A percentile compares a stretch with the other conserved stretches of the same genome.
Evolutionary conservation across 2,113 vertebrate genomes (phyloP).

Genomic region (Tachysurus vachellii): DNA sequence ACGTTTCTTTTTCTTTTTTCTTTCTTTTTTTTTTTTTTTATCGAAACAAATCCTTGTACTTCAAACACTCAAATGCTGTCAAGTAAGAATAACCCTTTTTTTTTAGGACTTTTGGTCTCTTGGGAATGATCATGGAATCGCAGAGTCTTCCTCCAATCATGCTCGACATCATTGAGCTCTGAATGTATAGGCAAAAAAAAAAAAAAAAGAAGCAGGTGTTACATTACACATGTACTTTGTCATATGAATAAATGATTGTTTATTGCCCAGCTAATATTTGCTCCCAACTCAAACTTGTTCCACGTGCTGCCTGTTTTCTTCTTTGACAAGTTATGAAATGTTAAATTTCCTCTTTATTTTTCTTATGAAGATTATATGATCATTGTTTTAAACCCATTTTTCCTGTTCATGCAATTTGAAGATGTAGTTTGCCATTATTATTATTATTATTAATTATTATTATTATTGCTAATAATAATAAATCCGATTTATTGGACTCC

Average conservation of each 20-base stretch:
- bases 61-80: slow-evolving; percentile 11
- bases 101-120: slow-evolving; percentile 20
- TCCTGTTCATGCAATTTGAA: neutral
- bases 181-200: slow-evolving; percentile 40
- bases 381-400: neutral
- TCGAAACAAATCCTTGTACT: neutral
- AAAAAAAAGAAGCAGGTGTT: slow-evolving; percentile 1
- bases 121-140: slow-evolving; percentile 33
- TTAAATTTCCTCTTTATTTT: neutral
- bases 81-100: neutral
- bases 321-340: neutral
- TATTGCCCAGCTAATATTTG: neutral
- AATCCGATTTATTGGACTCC: slow-evolving; percentile 29
- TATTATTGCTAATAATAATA: neutral
- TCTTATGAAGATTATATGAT: neutral
- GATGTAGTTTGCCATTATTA: slow-evolving; percentile 12
- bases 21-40: neutral
- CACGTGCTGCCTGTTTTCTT: slow-evolving; percentile 29
- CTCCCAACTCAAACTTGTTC: neutral
- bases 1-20: neutral
- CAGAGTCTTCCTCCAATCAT: slow-evolving; percentile 48
- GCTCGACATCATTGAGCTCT: slow-evolving; percentile 30
- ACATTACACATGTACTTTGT: neutral
- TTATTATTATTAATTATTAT: neutral
- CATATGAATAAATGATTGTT: slow-evolving; percentile 7